Percentiles rank a stretch among this genome's conserved stretches.
Conservation (phyloP, 2,113 vertebrate genomes). For the Spea multiplicata region DNA sequence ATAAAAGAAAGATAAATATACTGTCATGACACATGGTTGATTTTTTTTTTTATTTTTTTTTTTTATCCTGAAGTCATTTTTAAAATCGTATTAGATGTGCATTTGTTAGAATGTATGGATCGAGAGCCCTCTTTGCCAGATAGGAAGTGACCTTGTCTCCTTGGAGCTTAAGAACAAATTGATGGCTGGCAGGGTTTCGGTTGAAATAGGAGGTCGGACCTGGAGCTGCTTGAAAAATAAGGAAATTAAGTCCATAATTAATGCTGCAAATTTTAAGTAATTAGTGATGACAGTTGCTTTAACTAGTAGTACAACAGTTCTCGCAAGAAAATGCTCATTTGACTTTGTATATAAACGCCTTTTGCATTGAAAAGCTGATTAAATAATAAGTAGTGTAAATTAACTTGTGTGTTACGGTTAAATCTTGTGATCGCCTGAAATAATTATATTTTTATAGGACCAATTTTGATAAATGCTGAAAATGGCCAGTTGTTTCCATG, state of each 20-base stretch:
- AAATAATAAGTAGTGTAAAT: too few species aligned
- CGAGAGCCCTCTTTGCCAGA: background rate
- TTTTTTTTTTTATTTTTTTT: conserved; percentile 1
- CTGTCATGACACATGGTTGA: background rate
- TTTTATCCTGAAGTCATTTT: background rate
- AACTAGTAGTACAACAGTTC: background rate
- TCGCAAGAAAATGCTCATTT: background rate
- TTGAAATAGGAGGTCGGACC: conserved; percentile 15
- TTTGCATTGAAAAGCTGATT: too few species aligned
- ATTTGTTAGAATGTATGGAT: background rate
- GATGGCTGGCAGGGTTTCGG: conserved; percentile 1
- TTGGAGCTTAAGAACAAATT: conserved; percentile 11
- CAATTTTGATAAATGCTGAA: too few species aligned
- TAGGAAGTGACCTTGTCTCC: conserved; percentile 41
- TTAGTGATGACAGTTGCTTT: background rate
- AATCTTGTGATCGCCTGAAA: too few species aligned
- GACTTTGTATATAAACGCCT: too few species aligned
- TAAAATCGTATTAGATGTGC: background rate
- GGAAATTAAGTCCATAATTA: conserved; percentile 15
- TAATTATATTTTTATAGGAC: too few species aligned
- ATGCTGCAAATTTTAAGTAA: background rate
- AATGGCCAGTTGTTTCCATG: too few species aligned
- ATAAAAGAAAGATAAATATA: too few species aligned
- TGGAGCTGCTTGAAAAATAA: conserved; percentile 16
- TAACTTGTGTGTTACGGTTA: too few species aligned